Base-by-base conservation (phyloP, 2,888 invertebrate species). In the Pimpla rufipes region DNA sequence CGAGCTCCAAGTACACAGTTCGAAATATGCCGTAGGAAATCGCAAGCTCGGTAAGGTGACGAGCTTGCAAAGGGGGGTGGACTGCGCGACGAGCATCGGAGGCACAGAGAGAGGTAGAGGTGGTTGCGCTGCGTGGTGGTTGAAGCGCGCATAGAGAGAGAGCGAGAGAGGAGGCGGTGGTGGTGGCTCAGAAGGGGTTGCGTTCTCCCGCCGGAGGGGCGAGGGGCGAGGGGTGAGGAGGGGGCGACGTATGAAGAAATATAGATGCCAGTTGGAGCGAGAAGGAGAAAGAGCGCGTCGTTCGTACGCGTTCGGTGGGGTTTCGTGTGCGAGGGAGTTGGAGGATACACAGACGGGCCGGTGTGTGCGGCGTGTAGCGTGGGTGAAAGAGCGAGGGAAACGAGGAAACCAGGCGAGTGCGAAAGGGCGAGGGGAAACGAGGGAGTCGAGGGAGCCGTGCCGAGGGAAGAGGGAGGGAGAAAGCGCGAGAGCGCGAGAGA, bases 1-100 rank as follows among this genome's bases (percentile, higher is more conserved):
- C 2, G 29, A 29, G 3, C 29, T 5, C 29, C 29, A 29, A 29
- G 29, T 29, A 29, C 42, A 29, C 73, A 18, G 29, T 23, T 10
- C 13, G 66, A 40, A 70, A 37, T 75, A 50, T 59, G 67, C 70
- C 67, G 78, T 52, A 83, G 85, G 37, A 84, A 85, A 86, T 86
- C 75, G 86, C 83, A 78, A 80, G 84, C 81, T 71, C 80, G 47
- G 37, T 13, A 21, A 55, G 76, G 29, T 45, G 67, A 68, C 35
- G 73, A 50, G 68, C 68, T n/a, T n/a, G n/a, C 11, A 73, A 52
- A 68, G 73, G n/a, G 59, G 74, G 11, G 45, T 66, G 50, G 68
- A 74, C 40, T 76, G 71, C 45, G 67, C 37, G 59, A 29, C 18
- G 37, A 29, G 5, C 29, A 29, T 29, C 29, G 29, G 3, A 29